phyloP scores from a whole-genome alignment of 2,113 vertebrate species.

The Nycticorax nycticorax region DNA sequence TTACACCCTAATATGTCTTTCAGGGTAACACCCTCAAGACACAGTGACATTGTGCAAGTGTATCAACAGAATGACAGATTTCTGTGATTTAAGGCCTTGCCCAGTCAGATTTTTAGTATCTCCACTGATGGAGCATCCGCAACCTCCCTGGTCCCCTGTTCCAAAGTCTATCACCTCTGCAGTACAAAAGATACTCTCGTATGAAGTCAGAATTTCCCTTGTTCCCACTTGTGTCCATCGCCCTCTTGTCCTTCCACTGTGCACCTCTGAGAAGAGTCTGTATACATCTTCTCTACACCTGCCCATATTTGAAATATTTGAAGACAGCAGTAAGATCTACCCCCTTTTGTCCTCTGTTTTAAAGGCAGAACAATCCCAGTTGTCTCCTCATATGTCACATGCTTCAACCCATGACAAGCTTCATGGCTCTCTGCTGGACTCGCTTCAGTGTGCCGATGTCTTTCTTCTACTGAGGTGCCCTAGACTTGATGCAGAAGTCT shows the following conservation, averaged over 20 bases:
- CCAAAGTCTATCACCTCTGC: background rate
- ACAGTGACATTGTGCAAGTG: background rate
- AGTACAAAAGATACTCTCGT: background rate
- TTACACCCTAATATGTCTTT: background rate
- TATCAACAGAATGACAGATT: background rate
- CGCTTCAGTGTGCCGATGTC: accelerated
- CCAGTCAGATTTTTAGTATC: background rate
- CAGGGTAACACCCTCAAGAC: background rate
- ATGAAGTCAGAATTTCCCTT: background rate
- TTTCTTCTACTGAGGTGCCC: background rate
- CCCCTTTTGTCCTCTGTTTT: background rate
- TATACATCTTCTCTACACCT: background rate
- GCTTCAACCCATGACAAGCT: background rate
- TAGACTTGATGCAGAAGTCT: background rate
- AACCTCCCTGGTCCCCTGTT: background rate
- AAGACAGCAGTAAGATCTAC: background rate
- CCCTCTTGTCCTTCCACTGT: background rate
- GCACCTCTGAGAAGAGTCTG: background rate
- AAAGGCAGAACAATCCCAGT: background rate
- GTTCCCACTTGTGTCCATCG: background rate
- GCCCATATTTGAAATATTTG: background rate
- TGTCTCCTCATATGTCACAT: background rate
- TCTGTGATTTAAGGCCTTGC: background rate
- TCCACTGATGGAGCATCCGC: background rate
- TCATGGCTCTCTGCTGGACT: background rate